Evolutionary conservation across 2,113 vertebrate species (phyloP).

Genomic region (Reinhardtius hippoglossoides): DNA sequence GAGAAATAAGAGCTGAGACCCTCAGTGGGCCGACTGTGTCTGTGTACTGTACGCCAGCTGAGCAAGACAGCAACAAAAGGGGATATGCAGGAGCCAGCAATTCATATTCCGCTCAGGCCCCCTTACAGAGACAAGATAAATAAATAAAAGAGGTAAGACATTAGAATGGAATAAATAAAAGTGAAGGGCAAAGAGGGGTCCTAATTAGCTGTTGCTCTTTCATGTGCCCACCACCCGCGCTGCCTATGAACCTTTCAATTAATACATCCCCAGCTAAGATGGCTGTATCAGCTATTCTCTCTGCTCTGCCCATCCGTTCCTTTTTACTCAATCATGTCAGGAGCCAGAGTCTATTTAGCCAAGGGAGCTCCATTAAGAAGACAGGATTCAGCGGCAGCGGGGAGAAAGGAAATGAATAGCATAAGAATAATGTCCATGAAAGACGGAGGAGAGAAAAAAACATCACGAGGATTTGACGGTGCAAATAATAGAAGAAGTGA

Average conservation of each 20-base stretch:
- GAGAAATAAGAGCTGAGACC: slow-evolving; percentile 14
- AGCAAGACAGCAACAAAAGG: slow-evolving; percentile 51
- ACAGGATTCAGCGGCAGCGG: slow-evolving; percentile 38
- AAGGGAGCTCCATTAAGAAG: slow-evolving; percentile 73
- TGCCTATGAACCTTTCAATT: slow-evolving; percentile 81
- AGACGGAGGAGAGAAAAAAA: slow-evolving; percentile 22
- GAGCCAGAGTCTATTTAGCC: slow-evolving; percentile 72
- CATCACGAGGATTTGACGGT: slow-evolving; percentile 34
- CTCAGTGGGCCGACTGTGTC: slow-evolving; percentile 34
- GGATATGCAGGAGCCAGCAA: slow-evolving; percentile 24
- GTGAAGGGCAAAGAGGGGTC: slow-evolving; percentile 55
- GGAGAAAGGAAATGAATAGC: slow-evolving; percentile 50
- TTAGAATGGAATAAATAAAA: slow-evolving; percentile 78
- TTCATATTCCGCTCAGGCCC: slow-evolving; percentile 69
- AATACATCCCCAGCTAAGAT: slow-evolving; percentile 70
- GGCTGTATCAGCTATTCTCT: slow-evolving; percentile 79
- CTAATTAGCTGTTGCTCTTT: slow-evolving; percentile 83
- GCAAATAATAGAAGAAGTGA: slow-evolving; percentile 46
- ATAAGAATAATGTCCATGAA: slow-evolving; percentile 48
- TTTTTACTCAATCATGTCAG: slow-evolving; percentile 75
- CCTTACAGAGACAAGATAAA: slow-evolving; percentile 54
- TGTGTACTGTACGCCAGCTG: slow-evolving; percentile 57
- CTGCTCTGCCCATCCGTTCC: slow-evolving; percentile 54
- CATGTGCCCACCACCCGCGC: slow-evolving; percentile 74
- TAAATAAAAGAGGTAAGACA: slow-evolving; percentile 68